Evolutionary conservation across 2,797 vertebrate genomes (phyloP).

Genomic region (Dipus sagitta): DNA sequence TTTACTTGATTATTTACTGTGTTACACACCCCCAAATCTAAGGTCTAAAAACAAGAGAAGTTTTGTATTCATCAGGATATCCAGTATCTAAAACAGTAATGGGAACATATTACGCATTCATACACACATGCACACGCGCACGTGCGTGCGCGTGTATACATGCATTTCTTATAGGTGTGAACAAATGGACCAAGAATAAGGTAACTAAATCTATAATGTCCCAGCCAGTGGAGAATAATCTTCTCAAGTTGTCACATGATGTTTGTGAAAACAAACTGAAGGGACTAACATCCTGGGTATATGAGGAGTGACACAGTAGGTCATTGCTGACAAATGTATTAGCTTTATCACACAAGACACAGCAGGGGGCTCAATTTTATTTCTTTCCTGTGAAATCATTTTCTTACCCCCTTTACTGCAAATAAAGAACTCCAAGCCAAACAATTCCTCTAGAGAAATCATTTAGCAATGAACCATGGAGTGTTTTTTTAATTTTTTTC

Average conservation of each 20-base stretch:
- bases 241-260: slow-evolving; percentile 48
- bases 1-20: slow-evolving; percentile 39
- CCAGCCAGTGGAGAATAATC: slow-evolving; percentile 51
- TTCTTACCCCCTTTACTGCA: neutral
- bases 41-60: slow-evolving; percentile 14
- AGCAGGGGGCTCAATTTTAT: slow-evolving; percentile 26
- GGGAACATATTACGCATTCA: slow-evolving; percentile 22
- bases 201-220: slow-evolving; percentile 30
- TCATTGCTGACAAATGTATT: slow-evolving; percentile 52
- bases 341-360: slow-evolving; percentile 35
- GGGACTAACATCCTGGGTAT: slow-evolving; percentile 24
- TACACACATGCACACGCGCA: neutral
- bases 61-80: slow-evolving; percentile 6
- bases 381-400: slow-evolving; percentile 34
- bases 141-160: too few relatives aligned
- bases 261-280: slow-evolving; percentile 64
- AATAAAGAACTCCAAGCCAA: slow-evolving; percentile 48
- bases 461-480: slow-evolving; percentile 11
- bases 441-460: slow-evolving; percentile 53
- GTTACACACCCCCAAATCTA: slow-evolving; percentile 18
- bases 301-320: slow-evolving; percentile 3
- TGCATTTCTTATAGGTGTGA: slow-evolving; percentile 10
- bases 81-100: slow-evolving; percentile 39
- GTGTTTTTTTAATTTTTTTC: slow-evolving; percentile 26
- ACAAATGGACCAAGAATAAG: slow-evolving; percentile 46